These are phyloP conservation scores for Drosophila pandora DNA, from an alignment of 1,140 invertebrate species.

Conservation along the genomic window DNA sequence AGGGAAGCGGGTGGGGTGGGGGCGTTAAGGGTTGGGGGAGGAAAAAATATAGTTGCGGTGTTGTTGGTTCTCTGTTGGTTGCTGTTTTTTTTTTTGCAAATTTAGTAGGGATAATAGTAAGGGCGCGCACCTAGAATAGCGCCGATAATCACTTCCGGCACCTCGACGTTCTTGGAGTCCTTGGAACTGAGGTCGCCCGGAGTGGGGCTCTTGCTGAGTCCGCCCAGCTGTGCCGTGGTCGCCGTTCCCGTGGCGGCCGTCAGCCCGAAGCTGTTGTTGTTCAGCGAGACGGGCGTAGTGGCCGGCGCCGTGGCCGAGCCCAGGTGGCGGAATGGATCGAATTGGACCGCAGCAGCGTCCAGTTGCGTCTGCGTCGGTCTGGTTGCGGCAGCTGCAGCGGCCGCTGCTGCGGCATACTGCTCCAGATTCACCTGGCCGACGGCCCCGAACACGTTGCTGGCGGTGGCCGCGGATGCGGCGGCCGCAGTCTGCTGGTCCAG, in stretches of 20 bases:
- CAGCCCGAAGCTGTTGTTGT: conserved; percentile 90
- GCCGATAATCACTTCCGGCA: conserved; percentile 97
- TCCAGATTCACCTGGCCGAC: conserved; percentile 89
- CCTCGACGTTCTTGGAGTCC: conserved; percentile 95
- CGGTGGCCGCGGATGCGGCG: conserved; percentile 85
- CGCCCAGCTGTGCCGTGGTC: conserved; percentile 90
- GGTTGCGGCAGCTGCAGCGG: conserved; percentile 86
- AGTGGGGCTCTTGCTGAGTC: conserved; percentile 93
- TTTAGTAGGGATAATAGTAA: conserved; percentile 83
- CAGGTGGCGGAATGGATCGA: conserved; percentile 90
- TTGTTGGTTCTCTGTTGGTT: conserved; percentile 43
- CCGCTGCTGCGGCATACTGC: conserved; percentile 84
- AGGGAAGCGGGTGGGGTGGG: background rate
- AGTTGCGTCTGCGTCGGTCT: conserved; percentile 89
- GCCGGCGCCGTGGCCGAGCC: conserved; percentile 85
- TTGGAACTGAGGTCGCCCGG: conserved; percentile 90
- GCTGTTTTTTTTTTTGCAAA: conserved; percentile 39
- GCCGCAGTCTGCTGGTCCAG: conserved; percentile 87
- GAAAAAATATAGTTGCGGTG: conserved; percentile 46
- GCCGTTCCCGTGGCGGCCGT: conserved; percentile 88
- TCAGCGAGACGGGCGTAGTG: conserved; percentile 88
- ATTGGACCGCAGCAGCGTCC: conserved; percentile 85
- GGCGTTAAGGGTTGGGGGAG: conserved; percentile 6
- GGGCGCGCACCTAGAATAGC: conserved; percentile 93
- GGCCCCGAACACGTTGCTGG: conserved; percentile 90